Percentiles rank a stretch among this genome's conserved stretches.
These are phyloP conservation scores for Paramormyrops hopkinsi DNA, from an alignment of 2,797 vertebrate genomes.

Conservation along the genomic window DNA sequence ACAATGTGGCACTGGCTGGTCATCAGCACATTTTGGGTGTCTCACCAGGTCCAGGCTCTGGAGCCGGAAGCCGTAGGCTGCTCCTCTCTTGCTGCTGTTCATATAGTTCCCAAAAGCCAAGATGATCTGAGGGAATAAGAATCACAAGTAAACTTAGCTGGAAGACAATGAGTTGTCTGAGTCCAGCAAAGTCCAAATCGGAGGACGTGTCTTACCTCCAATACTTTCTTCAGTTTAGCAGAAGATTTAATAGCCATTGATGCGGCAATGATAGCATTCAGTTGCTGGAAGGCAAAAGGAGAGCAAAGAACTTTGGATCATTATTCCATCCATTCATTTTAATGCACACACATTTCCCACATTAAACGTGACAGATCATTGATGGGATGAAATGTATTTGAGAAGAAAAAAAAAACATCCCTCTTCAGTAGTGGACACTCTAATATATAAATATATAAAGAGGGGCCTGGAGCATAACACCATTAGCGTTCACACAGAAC, in stretches of 20 bases:
- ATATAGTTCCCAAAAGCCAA: constrained; percentile 97
- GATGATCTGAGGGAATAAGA: constrained; percentile 68
- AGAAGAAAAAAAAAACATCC: neutral
- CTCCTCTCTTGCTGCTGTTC: constrained; percentile 94
- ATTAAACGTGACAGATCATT: neutral
- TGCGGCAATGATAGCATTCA: constrained; percentile 84
- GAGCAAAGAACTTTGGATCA: neutral
- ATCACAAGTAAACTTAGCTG: neutral
- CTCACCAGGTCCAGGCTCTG: constrained; percentile 89
- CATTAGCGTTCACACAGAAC: neutral
- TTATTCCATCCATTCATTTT: neutral
- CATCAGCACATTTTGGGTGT: neutral
- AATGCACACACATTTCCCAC: neutral
- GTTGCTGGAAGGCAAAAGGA: constrained; percentile 66
- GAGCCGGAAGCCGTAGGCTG: constrained; percentile 85
- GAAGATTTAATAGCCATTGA: constrained; percentile 94
- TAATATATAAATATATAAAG: neutral
- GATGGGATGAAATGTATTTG: neutral
- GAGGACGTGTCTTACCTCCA: constrained; percentile 70
- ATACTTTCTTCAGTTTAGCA: constrained; percentile 82
- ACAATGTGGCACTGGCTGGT: neutral
- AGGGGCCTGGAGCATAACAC: neutral
- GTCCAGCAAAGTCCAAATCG: neutral
- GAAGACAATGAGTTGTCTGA: neutral
- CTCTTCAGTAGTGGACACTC: neutral